Evolutionary conservation across 2,113 vertebrate species (phyloP), one percentile per base, ranked within the genome.

Genomic region (Xenopus borealis): DNA sequence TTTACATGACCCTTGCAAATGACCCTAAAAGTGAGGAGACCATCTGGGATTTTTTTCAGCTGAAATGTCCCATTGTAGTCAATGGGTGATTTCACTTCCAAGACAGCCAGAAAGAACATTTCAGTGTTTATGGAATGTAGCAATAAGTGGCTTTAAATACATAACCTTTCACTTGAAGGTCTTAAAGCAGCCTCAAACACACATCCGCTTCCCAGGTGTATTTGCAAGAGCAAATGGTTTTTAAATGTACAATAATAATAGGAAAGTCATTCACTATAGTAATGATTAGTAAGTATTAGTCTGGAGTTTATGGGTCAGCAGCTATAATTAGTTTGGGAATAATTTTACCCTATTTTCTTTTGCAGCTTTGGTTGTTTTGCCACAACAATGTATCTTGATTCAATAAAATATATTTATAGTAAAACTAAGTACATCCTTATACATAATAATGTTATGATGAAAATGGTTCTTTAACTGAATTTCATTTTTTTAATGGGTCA

Each of bases 121-220:
- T 7, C 11, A 20, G 12, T 68, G 66, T 75, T 68, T 62, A 67
- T 30, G 47, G 30, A 68, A 62, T 69, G 20, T 10, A 44, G 45
- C n/a, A 53, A 68, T 57, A 76, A 70, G 58, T 64, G 47, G 20
- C 62, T 69, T 63, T 69, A 62, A 77, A 64, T 64, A 69, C 50
- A 68, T 77, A 77, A 70, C 73, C 73, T 76, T 69, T 76, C 46
- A 69, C 73, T 69, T 55, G 33, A 23, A 30, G 19, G 59, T 19
- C 55, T 44, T 18, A 19, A 59, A 40, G 55, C 44, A 66, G 44
- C 68, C 45, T 52, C 30, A n/a, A 55, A 40, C 6, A 55, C 27
- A 69, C 66, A 77, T 44, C 18, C 13, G 55, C 46, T 52, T 45
- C 50, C 47, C 74, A 70, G 74, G 74, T 64, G 74, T 64, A 70